A percentile compares a stretch with the other conserved stretches of the same genome.
Conservation (phyloP, 2,797 vertebrate species). For the Platyrinchus mystaceus region DNA sequence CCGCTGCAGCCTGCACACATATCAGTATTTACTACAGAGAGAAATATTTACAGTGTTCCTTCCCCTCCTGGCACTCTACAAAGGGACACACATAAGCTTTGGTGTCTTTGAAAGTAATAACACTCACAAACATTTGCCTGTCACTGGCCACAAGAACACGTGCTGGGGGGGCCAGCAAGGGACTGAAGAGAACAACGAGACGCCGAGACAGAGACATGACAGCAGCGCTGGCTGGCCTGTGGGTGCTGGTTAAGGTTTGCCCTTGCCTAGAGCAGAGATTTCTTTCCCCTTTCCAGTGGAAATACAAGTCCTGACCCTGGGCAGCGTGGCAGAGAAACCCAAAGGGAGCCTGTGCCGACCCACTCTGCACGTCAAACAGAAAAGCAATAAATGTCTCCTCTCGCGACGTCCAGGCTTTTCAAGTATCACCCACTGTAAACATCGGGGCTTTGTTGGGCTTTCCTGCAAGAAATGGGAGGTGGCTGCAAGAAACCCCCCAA, state of each 20-base stretch:
- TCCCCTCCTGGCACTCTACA: slow-evolving; percentile 50
- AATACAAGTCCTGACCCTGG: not conserved
- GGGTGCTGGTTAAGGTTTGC: not conserved
- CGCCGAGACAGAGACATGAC: slow-evolving; percentile 25
- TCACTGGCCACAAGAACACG: not conserved
- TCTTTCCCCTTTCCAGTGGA: not conserved
- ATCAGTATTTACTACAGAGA: slow-evolving; percentile 48
- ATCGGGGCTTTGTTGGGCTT: slow-evolving; percentile 14
- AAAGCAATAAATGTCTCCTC: slow-evolving; percentile 12
- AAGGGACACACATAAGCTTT: slow-evolving; percentile 59
- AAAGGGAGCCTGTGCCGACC: not conserved
- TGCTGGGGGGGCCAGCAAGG: not conserved
- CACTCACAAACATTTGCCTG: slow-evolving; percentile 47
- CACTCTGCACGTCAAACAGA: not conserved
- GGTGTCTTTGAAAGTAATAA: slow-evolving; percentile 65
- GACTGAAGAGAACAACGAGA: not conserved
- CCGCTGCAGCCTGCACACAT: slow-evolving; percentile 5
- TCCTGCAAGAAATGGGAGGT: slow-evolving; percentile 5
- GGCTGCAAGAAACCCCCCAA: not conserved
- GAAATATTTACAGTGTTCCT: slow-evolving; percentile 68
- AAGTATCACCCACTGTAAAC: slow-evolving; percentile 89
- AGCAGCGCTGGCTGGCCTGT: not conserved
- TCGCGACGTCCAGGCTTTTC: slow-evolving; percentile 68
- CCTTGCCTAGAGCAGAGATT: not conserved
- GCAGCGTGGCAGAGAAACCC: not conserved